Percentiles rank a stretch among this genome's conserved stretches.
Conservation (phyloP, 1,140 invertebrate species). For the Brachionus rubens region DNA sequence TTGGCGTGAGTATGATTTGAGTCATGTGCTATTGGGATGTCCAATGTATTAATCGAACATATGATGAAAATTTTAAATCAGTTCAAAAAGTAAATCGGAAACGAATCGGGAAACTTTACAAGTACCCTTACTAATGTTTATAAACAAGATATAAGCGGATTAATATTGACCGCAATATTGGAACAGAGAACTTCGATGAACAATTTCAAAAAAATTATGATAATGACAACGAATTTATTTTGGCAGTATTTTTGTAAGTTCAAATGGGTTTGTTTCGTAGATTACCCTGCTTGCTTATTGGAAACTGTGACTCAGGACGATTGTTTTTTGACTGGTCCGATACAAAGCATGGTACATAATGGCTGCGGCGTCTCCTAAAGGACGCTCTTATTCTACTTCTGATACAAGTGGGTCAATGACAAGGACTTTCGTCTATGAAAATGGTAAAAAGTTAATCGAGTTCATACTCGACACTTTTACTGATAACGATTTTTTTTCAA, state of each 20-base stretch:
- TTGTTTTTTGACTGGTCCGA: slow-evolving; percentile 47
- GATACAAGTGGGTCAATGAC: slow-evolving; percentile 97
- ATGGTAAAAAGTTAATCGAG: slow-evolving; percentile 83
- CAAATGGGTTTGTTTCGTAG: slow-evolving; percentile 28
- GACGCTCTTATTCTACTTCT: slow-evolving; percentile 90
- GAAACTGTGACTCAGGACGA: slow-evolving; percentile 8
- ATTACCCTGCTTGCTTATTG: slow-evolving; percentile 37
- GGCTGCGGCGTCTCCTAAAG: slow-evolving; percentile 92
- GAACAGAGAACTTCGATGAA: neutral
- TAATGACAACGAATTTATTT: slow-evolving; percentile 9
- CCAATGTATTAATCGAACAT: slow-evolving; percentile 16
- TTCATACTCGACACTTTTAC: slow-evolving; percentile 89
- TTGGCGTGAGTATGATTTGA: neutral
- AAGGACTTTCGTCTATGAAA: slow-evolving; percentile 82
- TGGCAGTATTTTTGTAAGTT: slow-evolving; percentile 47
- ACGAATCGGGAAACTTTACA: slow-evolving; percentile 37
- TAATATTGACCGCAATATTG: slow-evolving; percentile 20
- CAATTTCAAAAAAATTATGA: slow-evolving; percentile 40
- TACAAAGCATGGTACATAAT: slow-evolving; percentile 73
- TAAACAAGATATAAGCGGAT: slow-evolving; percentile 23
- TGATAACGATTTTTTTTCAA: slow-evolving; percentile 96
- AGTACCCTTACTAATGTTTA: slow-evolving; percentile 43
- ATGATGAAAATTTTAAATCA: slow-evolving; percentile 43
- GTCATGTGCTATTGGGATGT: slow-evolving; percentile 30
- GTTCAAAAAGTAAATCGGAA: slow-evolving; percentile 13